Conservation (phyloP, 2,888 invertebrate genomes). For the Sesamia inferens region DNA sequence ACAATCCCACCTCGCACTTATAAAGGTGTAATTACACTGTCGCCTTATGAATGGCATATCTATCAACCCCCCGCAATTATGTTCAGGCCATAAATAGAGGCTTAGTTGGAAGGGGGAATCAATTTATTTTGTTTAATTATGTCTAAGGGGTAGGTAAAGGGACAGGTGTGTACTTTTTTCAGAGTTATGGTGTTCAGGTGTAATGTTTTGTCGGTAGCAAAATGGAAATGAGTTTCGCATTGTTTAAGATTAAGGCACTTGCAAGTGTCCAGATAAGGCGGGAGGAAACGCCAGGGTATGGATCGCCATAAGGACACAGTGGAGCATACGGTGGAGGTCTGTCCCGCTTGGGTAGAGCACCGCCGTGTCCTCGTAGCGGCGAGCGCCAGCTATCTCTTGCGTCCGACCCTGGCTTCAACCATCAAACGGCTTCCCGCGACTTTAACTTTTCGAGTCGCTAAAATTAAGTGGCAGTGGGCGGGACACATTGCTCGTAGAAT, state of each 20-base stretch:
- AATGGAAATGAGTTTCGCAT: not conserved
- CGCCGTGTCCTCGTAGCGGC: too few relatives aligned
- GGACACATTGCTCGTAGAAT: too few relatives aligned
- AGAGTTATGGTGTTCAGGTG: not conserved
- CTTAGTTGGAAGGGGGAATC: slow-evolving; percentile 41
- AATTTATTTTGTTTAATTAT: slow-evolving; percentile 53
- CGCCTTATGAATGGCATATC: slow-evolving; percentile 40
- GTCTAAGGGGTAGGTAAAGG: not conserved
- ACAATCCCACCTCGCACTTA: slow-evolving; percentile 20
- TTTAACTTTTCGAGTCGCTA: too few relatives aligned
- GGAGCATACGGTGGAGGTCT: too few relatives aligned
- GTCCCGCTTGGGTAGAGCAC: too few relatives aligned
- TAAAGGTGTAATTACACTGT: slow-evolving; percentile 37
- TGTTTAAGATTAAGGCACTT: not conserved
- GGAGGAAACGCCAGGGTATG: too few relatives aligned
- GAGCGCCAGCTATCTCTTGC: too few relatives aligned
- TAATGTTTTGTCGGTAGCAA: not conserved
- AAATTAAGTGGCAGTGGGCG: too few relatives aligned
- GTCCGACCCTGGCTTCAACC: too few relatives aligned
- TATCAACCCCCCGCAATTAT: slow-evolving; percentile 46
- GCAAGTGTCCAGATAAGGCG: not conserved
- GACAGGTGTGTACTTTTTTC: slow-evolving; percentile 15
- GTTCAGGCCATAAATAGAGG: slow-evolving; percentile 18
- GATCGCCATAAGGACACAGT: too few relatives aligned
- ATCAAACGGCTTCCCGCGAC: too few relatives aligned